Evolutionary conservation across 2,888 invertebrate genomes (phyloP).

Genomic region (Hirudinaria manillensis): DNA sequence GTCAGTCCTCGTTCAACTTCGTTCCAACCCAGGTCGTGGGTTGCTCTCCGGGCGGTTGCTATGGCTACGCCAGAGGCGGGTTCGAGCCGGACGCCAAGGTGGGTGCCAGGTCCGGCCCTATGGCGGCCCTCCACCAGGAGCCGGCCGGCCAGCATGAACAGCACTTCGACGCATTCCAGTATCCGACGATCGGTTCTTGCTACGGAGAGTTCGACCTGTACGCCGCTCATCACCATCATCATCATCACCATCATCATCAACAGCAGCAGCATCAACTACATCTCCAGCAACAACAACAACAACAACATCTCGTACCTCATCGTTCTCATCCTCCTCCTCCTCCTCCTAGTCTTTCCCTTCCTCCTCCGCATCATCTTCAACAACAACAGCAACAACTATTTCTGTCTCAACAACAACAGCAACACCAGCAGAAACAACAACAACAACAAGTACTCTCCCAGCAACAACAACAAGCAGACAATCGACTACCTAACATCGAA

Average conservation of each 20-base stretch:
- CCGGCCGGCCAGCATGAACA: background rate
- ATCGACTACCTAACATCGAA: background rate
- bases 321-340: background rate
- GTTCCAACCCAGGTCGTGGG: background rate
- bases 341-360: background rate
- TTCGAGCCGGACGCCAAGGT: background rate
- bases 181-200: background rate
- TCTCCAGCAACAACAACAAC: background rate
- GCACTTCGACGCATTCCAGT: slow-evolving; percentile 8
- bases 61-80: background rate
- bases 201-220: slow-evolving; percentile 2
- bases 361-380: background rate
- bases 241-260: background rate
- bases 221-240: background rate
- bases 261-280: background rate
- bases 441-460: background rate
- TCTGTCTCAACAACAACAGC: background rate
- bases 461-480: background rate
- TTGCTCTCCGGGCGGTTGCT: background rate
- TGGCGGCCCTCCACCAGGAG: background rate
- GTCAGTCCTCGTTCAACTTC: background rate
- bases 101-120: background rate
- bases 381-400: background rate
- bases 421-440: background rate
- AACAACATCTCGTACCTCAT: background rate